These are phyloP conservation scores for Schlechtendalia chinensis DNA, from an alignment of 1,140 invertebrate species.

Conservation along the genomic window DNA sequence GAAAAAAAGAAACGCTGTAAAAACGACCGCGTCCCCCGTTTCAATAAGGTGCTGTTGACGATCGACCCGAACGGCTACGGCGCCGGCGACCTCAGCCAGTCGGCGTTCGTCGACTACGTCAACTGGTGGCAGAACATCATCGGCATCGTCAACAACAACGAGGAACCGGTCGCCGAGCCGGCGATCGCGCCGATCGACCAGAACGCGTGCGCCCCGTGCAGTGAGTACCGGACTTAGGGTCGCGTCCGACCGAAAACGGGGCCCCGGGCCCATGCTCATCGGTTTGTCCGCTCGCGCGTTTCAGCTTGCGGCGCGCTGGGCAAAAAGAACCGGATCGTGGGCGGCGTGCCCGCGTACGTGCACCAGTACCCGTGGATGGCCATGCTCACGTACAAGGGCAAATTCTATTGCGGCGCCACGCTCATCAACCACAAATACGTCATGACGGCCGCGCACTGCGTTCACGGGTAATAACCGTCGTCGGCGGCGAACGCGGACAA, in stretches of 20 bases:
- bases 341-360: conserved; percentile 68
- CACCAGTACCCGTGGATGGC: conserved; percentile 84
- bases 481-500: too few species aligned
- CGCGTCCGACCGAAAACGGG: too few species aligned
- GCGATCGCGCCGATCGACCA: conserved; percentile 1
- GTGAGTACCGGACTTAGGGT: conserved; percentile 7
- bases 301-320: conserved; percentile 75
- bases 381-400: conserved; percentile 73
- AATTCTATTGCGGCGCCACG: conserved; percentile 82
- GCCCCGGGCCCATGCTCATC: too few species aligned
- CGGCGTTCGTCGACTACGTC: conserved; percentile 27
- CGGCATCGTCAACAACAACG: conserved; percentile 15
- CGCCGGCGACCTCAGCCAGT: not conserved
- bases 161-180: conserved; percentile 26
- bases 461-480: conserved; percentile 71
- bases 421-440: conserved; percentile 80
- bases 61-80: not conserved
- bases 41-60: not conserved
- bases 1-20: too few species aligned
- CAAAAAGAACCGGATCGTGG: conserved; percentile 77
- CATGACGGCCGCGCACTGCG: conserved; percentile 78
- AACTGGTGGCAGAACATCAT: conserved; percentile 50
- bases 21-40: not conserved
- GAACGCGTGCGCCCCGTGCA: conserved; percentile 30
- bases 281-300: conserved; percentile 51